Evolutionary conservation across 2,888 invertebrate species (phyloP).

Genomic region (Stegophylla sp.): DNA sequence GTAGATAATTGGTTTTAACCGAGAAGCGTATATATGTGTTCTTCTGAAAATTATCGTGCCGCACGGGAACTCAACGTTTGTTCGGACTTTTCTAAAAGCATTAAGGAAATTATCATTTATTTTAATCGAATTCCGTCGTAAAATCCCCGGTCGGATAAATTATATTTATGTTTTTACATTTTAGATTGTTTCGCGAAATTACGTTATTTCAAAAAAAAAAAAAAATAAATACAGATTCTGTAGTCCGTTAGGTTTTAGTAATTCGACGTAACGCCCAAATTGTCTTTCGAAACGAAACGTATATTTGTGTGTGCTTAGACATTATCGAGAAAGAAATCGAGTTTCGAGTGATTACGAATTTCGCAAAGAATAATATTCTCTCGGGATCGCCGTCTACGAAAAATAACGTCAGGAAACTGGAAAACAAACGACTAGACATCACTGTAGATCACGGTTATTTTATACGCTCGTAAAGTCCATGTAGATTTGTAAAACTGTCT

Average conservation of each 20-base stretch:
- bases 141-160: neutral
- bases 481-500: slow-evolving; percentile 17
- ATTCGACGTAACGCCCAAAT: neutral
- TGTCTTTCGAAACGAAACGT: neutral
- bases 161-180: neutral
- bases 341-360: neutral
- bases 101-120: slow-evolving; percentile 1
- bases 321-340: slow-evolving; percentile 3
- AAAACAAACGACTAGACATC: neutral
- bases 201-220: neutral
- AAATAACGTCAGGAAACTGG: neutral
- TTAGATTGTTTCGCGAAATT: neutral
- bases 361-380: neutral
- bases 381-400: neutral
- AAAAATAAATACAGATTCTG: neutral
- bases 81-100: slow-evolving; percentile 12
- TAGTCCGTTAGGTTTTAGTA: neutral
- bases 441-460: neutral
- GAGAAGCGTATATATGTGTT: slow-evolving; percentile 4
- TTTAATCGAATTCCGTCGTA: neutral
- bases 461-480: neutral
- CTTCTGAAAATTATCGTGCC: slow-evolving; percentile 16
- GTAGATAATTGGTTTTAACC: slow-evolving; percentile 39
- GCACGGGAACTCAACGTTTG: slow-evolving; percentile 9
- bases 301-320: neutral